Conservation (phyloP, 2,113 vertebrate species). For the Bungarus multicinctus region DNA sequence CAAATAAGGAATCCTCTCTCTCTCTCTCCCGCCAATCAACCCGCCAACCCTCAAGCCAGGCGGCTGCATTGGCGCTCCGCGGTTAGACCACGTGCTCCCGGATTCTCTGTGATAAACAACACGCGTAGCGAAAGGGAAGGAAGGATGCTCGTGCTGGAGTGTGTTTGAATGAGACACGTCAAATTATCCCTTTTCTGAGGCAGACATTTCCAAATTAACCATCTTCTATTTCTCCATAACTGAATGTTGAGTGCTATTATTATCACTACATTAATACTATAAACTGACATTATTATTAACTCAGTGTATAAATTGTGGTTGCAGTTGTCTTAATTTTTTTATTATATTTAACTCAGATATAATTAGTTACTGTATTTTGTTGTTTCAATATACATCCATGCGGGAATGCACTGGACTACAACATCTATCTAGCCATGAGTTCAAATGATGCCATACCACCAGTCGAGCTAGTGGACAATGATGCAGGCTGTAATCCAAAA, state of each 20-base stretch:
- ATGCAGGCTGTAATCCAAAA: not conserved
- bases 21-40: conserved; percentile 37
- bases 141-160: not conserved
- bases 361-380: not conserved
- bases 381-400: not conserved
- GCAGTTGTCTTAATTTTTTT: not conserved
- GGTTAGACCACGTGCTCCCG: conserved; percentile 5
- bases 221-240: not conserved
- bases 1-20: conserved; percentile 8
- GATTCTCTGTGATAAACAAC: not conserved
- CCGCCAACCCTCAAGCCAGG: conserved; percentile 50
- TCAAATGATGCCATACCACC: not conserved
- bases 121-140: not conserved
- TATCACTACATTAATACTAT: not conserved
- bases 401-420: not conserved
- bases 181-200: not conserved
- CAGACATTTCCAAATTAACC: not conserved
- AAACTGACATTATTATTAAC: not conserved
- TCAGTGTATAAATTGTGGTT: not conserved
- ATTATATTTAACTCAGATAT: not conserved
- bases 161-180: not conserved
- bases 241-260: not conserved
- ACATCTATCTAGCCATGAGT: not conserved
- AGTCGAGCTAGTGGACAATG: not conserved
- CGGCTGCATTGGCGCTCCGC: not conserved